Evolutionary conservation across 2,797 vertebrate genomes (phyloP).

Genomic region (Trichosurus vulpecula): DNA sequence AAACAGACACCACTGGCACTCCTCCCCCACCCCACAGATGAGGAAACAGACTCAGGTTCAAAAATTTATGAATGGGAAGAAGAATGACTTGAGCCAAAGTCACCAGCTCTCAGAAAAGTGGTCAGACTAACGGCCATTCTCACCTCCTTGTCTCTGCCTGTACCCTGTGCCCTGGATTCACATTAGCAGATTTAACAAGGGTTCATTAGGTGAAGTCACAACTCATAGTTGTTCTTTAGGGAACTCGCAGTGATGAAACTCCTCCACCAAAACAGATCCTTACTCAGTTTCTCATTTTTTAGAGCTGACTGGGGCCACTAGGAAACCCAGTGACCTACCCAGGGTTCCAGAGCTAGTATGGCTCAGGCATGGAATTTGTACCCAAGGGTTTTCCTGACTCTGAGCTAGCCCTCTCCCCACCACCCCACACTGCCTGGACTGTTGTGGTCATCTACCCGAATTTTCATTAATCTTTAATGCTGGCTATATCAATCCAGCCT

Average conservation of each 20-base stretch:
- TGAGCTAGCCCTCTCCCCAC: neutral
- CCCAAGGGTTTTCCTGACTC: neutral
- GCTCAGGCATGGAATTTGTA: too few relatives aligned
- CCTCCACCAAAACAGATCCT: neutral
- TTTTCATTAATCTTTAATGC: neutral
- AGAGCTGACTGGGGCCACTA: too few relatives aligned
- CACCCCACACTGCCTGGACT: neutral
- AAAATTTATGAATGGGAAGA: neutral
- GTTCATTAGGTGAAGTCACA: neutral
- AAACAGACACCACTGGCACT: neutral
- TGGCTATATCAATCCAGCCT: neutral
- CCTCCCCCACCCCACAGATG: neutral
- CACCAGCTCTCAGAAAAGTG: neutral
- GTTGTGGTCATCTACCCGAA: neutral
- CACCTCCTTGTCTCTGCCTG: neutral
- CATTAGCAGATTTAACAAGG: neutral
- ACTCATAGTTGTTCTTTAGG: neutral
- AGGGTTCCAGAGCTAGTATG: neutral
- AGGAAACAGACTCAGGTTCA: neutral
- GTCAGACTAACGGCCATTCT: neutral
- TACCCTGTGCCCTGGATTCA: neutral
- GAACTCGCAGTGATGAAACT: neutral
- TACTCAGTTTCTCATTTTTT: too few relatives aligned
- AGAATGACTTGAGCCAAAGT: neutral
- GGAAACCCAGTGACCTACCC: neutral